Conservation (phyloP, 1,140 invertebrate species). For the Magallana gigas region DNA sequence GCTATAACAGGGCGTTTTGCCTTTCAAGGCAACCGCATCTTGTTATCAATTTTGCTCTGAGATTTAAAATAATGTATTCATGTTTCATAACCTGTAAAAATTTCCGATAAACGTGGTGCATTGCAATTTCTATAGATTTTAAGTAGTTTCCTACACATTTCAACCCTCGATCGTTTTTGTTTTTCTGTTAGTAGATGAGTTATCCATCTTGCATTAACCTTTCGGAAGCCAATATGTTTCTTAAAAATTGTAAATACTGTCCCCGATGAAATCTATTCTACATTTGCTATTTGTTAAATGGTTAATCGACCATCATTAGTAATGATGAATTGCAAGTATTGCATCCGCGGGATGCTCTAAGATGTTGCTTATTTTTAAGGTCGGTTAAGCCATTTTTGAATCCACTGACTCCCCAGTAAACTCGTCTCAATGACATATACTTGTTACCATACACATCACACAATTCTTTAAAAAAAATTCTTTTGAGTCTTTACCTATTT, state of each 20-base stretch:
- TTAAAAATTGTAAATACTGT: background rate
- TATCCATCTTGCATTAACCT: background rate
- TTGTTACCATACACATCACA: background rate
- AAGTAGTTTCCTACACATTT: background rate
- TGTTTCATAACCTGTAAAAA: background rate
- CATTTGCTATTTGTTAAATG: background rate
- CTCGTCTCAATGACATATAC: background rate
- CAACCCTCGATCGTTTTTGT: background rate
- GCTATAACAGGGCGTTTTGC: too few relatives aligned
- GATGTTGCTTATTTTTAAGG: background rate
- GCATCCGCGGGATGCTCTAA: background rate
- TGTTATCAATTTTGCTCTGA: too few relatives aligned
- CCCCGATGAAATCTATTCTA: background rate
- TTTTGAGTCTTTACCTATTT: background rate
- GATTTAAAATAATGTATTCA: too few relatives aligned
- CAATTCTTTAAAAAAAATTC: background rate
- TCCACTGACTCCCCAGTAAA: background rate
- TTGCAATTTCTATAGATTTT: background rate
- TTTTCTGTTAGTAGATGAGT: background rate
- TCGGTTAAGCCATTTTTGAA: background rate
- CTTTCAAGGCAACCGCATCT: too few relatives aligned
- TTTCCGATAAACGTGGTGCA: background rate
- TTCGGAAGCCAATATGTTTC: background rate
- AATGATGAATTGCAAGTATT: background rate
- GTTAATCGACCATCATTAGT: background rate